Base-by-base conservation (phyloP, 53 echinoderm and acorn worm species). In the Echinarachnius parma region DNA sequence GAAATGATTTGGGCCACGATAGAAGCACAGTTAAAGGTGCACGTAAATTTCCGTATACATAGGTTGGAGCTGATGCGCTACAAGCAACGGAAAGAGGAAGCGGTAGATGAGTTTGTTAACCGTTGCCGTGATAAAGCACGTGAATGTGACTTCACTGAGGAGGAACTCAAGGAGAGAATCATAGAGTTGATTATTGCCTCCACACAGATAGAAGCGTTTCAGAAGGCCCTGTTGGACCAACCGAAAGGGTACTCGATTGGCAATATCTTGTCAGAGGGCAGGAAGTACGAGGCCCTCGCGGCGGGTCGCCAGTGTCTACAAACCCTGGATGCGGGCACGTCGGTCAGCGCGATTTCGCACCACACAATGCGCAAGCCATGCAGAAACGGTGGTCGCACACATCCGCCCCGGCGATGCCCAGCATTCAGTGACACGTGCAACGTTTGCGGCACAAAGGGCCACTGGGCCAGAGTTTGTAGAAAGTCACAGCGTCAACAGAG, bases 31-130 rank as follows among this genome's bases (percentile, higher is more conserved):
- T 34, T 86, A 14, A 32, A 76, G 20, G 58, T 79, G 14, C 81
- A 81, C 14, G 71, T 81, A 2, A 86, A 86, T 44, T 86, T 86
- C 26, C 64, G 81, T 13, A 75, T 86, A 22, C 86, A 77, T 50
- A 22, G 77, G 9, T 45, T 86, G n/a, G 77, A 86, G 42, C 21
- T 86, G 30, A 66, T 77, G 78, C 34, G 57, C 9, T 87, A 82
- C 54, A 48, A 57, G 36, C 79, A 86, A 61, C 33, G 30, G 1
- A n/a, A 23, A 29, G 23, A 61, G 8, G 80, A 88, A 31, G 57
- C 31, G 5, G 5, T 88, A 11, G 87, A 87, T 62, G 71, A 81
- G 26, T 81, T 82, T 16, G 55, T 87, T 16, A 87, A 60, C 26
- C 34, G 82, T 13, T 87, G 78, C 25, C 49, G 81, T 3, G 60